Percentiles rank a stretch among this genome's conserved stretches.
Conservation (phyloP, 2,888 invertebrate species). For the Chouioia cunea region DNA sequence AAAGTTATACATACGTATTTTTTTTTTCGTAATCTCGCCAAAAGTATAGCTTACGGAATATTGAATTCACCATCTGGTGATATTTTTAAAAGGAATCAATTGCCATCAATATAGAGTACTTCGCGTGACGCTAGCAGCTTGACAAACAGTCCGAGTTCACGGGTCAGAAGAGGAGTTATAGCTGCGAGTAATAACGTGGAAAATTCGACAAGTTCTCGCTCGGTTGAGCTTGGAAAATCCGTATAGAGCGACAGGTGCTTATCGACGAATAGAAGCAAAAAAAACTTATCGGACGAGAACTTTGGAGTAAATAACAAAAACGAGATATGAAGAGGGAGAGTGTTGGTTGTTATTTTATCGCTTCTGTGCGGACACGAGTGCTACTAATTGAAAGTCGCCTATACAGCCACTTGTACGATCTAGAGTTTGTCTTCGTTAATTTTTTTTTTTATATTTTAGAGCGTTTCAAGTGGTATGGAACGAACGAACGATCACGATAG, state of each 20-base stretch:
- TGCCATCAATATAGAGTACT: slow-evolving; percentile 5
- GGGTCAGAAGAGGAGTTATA: no score
- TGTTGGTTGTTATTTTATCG: no score
- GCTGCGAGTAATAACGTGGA: no score
- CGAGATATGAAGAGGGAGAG: slow-evolving; percentile 13
- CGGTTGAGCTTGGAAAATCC: no score
- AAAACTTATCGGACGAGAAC: slow-evolving; percentile 16
- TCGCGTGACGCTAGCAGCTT: no score
- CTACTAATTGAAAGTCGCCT: slow-evolving; percentile 32
- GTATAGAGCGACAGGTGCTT: no score
- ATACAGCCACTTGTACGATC: slow-evolving; percentile 17
- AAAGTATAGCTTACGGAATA: no score
- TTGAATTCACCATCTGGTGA: not conserved
- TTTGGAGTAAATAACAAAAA: slow-evolving; percentile 35
- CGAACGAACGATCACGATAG: no score
- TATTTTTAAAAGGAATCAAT: slow-evolving; percentile 25
- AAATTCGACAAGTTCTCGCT: no score
- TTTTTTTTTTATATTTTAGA: not conserved
- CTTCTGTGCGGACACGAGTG: not conserved
- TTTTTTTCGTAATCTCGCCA: slow-evolving; percentile 4
- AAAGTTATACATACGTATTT: not conserved
- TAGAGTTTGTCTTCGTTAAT: not conserved
- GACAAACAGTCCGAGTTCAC: no score
- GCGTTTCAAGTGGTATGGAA: not conserved
- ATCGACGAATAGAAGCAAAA: no score